Conservation (phyloP, 2,113 vertebrate species). For the Thoracochromis brauschi region DNA sequence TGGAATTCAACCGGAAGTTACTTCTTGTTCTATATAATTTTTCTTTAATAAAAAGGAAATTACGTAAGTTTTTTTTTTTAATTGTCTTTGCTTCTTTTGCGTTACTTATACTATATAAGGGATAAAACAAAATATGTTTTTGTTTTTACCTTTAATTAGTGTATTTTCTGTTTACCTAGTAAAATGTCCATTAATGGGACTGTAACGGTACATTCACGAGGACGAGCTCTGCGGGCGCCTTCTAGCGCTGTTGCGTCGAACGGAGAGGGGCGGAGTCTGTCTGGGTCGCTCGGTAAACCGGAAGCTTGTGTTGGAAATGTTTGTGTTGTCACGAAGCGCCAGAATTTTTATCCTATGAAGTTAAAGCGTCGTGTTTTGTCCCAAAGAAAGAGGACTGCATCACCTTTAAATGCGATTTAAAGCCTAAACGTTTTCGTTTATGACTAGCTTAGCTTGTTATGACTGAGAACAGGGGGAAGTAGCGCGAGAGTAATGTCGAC, state of each 20-base stretch:
- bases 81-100: neutral
- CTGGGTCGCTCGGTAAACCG: neutral
- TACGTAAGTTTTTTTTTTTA: rapidly evolving
- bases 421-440: neutral
- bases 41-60: neutral
- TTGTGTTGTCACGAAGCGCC: neutral
- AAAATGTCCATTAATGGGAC: neutral
- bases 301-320: slow-evolving; percentile 3
- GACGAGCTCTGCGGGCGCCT: neutral
- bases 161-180: neutral
- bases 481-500: slow-evolving; percentile 7
- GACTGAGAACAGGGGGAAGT: neutral
- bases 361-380: neutral
- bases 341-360: neutral
- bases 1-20: neutral
- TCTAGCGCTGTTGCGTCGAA: neutral
- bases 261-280: neutral
- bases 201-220: neutral
- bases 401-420: neutral
- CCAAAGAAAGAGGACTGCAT: neutral
- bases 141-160: neutral
- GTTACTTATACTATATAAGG: neutral
- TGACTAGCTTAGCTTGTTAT: neutral
- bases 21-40: neutral
- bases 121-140: neutral